A percentile compares a stretch with the other conserved stretches of the same genome.
These are phyloP conservation scores for Salpingus planirostris DNA, from an alignment of 2,888 invertebrate genomes.

Conservation along the genomic window DNA sequence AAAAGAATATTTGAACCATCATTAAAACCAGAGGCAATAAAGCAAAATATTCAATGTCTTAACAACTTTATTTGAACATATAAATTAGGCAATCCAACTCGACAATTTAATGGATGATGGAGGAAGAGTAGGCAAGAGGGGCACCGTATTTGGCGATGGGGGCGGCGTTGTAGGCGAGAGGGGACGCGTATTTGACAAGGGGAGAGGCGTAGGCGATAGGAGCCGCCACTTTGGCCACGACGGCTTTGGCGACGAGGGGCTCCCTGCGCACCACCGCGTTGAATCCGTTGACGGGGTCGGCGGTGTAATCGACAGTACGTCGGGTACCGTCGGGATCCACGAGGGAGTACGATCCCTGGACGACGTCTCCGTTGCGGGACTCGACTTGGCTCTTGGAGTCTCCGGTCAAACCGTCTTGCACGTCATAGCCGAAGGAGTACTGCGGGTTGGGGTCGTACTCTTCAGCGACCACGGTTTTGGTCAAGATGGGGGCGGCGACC, in stretches of 20 bases:
- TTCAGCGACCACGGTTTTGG: slow-evolving; percentile 18
- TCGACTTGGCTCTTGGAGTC: slow-evolving; percentile 54
- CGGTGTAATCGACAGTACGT: slow-evolving; percentile 43
- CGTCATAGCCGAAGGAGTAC: slow-evolving; percentile 42
- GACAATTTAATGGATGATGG: slow-evolving; percentile 14
- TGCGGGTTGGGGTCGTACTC: slow-evolving; percentile 39
- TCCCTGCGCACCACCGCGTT: slow-evolving; percentile 48
- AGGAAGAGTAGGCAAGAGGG: slow-evolving; percentile 19
- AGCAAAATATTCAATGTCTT: too few species aligned
- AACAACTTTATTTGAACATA: neutral
- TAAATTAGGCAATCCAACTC: neutral
- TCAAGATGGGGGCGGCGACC: slow-evolving; percentile 22
- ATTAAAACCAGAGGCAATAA: too few species aligned
- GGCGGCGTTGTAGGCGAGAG: slow-evolving; percentile 26
- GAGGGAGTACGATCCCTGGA: slow-evolving; percentile 50
- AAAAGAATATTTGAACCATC: too few species aligned
- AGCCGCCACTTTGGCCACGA: slow-evolving; percentile 16
- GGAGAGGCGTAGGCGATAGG: slow-evolving; percentile 15
- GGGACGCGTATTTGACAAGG: slow-evolving; percentile 23
- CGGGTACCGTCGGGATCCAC: slow-evolving; percentile 55
- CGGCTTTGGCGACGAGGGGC: slow-evolving; percentile 38
- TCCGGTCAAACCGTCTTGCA: slow-evolving; percentile 47
- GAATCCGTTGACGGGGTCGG: slow-evolving; percentile 43
- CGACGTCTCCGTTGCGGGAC: slow-evolving; percentile 53
- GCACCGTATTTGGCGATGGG: slow-evolving; percentile 31